Evolutionary conservation across 2,888 invertebrate species (phyloP).

Genomic region (Teinopalpus imperialis): DNA sequence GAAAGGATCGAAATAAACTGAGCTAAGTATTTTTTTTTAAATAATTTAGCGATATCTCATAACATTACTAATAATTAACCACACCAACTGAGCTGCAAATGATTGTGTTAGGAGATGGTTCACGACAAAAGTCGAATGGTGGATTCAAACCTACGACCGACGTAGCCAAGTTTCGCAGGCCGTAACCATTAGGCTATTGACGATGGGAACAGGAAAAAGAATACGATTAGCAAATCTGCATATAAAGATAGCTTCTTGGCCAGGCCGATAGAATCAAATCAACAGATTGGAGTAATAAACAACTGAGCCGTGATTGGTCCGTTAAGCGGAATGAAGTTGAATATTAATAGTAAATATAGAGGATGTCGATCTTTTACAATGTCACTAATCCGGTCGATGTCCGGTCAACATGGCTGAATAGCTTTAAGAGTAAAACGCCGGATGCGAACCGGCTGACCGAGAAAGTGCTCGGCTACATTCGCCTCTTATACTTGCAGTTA

Average conservation of each 20-base stretch:
- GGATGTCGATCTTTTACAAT: constrained; percentile 39
- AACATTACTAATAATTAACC: no score
- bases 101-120: no score
- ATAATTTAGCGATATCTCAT: no score
- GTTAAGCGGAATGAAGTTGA: constrained; percentile 13
- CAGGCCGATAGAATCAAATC: not conserved
- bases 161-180: no score
- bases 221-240: constrained; percentile 9
- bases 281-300: constrained; percentile 2
- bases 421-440: constrained; percentile 22
- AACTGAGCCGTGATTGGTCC: not conserved
- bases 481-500: not conserved
- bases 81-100: no score
- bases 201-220: not conserved
- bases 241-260: not conserved
- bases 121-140: no score
- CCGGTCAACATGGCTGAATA: constrained; percentile 32
- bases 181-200: no score
- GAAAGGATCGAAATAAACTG: not conserved
- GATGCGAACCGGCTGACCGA: constrained; percentile 33
- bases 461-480: constrained; percentile 36
- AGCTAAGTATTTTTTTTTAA: not conserved
- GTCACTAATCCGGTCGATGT: constrained; percentile 35
- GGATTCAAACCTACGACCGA: no score
- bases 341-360: constrained; percentile 31